A percentile compares a stretch with the other conserved stretches of the same genome.
phyloP scores from a whole-genome alignment of 2,888 invertebrate species.

The Aelia acuminata region DNA sequence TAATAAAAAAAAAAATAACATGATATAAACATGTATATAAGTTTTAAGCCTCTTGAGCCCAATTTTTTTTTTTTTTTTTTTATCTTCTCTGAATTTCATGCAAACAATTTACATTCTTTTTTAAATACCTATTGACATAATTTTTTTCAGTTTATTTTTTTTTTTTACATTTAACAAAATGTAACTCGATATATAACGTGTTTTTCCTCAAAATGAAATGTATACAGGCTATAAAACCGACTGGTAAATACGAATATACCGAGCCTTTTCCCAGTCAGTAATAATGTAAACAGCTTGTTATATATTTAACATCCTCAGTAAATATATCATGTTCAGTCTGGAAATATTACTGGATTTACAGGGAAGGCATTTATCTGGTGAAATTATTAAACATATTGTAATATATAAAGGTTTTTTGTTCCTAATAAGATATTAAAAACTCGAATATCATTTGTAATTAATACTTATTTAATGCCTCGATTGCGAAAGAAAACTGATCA shows the following conservation, averaged over 20 bases:
- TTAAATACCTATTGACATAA: too few relatives aligned
- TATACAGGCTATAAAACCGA: not conserved
- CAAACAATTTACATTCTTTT: too few relatives aligned
- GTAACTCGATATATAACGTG: not conserved
- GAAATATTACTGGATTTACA: not conserved
- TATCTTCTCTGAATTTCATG: too few relatives aligned
- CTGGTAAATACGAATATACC: not conserved
- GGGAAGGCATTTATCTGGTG: not conserved
- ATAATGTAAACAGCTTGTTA: conserved; percentile 31
- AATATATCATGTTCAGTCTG: conserved; percentile 1
- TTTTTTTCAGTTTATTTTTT: too few relatives aligned
- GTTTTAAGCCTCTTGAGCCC: too few relatives aligned
- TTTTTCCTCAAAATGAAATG: not conserved
- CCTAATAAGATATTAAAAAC: not conserved
- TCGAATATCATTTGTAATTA: not conserved
- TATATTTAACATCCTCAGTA: not conserved
- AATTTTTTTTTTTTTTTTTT: too few relatives aligned
- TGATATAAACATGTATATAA: too few relatives aligned
- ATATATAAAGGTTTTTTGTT: not conserved
- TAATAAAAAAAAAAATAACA: too few relatives aligned
- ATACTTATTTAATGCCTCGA: not conserved
- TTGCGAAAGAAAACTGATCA: too few relatives aligned
- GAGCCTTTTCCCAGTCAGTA: not conserved
- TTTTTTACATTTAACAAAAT: too few relatives aligned
- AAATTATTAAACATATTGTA: not conserved